phyloP scores from a whole-genome alignment of 2,797 vertebrate genomes.

The Tenualosa thibaudeaui region DNA sequence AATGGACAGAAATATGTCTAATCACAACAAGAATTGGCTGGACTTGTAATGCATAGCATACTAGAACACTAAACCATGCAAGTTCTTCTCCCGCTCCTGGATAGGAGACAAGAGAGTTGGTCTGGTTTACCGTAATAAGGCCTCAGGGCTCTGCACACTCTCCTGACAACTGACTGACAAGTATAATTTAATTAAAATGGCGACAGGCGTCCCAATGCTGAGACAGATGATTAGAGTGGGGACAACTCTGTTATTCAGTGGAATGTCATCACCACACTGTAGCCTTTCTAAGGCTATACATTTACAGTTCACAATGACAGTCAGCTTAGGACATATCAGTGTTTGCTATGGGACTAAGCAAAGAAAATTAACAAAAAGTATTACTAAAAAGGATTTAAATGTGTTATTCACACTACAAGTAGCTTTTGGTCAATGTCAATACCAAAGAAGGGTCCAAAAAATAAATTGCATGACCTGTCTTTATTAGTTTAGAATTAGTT shows the following conservation, averaged over 20 bases:
- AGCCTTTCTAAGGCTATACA: conserved; percentile 3
- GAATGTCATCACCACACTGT: conserved; percentile 35
- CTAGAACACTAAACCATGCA: not conserved
- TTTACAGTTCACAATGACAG: not conserved
- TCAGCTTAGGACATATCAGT: not conserved
- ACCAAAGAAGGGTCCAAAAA: not conserved
- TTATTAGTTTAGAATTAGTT: not conserved
- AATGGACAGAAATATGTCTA: not conserved
- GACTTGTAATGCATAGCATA: not conserved
- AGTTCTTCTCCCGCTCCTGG: not conserved
- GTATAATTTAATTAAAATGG: conserved; percentile 44
- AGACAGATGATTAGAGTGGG: conserved; percentile 41
- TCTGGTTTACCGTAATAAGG: conserved; percentile 20
- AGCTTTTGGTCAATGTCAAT: not conserved
- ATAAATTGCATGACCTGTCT: not conserved
- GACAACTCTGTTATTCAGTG: conserved; percentile 26
- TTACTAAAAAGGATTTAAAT: not conserved
- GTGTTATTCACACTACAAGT: not conserved
- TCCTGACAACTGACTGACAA: conserved; percentile 32
- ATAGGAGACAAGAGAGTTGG: not conserved
- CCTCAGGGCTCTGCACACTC: conserved; percentile 18
- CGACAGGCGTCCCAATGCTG: conserved; percentile 30
- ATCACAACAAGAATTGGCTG: not conserved
- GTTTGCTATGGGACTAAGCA: not conserved
- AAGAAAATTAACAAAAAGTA: not conserved